These are phyloP conservation scores for Drosophila niveifrons DNA, from an alignment of 2,888 invertebrate genomes.

Conservation along the genomic window DNA sequence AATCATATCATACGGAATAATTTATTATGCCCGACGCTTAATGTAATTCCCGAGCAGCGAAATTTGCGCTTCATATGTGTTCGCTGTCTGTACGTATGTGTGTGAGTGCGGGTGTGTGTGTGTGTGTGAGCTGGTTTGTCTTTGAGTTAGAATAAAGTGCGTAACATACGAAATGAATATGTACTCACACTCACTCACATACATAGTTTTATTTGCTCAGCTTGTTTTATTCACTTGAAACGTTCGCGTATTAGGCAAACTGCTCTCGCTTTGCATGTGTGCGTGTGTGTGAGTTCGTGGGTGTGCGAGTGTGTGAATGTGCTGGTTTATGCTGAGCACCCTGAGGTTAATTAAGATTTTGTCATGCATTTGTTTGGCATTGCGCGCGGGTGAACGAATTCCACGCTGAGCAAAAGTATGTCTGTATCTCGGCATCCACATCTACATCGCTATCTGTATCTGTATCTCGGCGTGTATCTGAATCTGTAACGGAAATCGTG, in stretches of 20 bases:
- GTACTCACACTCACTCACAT: slow-evolving; percentile 27
- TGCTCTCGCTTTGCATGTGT: slow-evolving; percentile 8
- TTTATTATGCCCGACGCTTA: slow-evolving; percentile 80
- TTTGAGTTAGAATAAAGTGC: slow-evolving; percentile 77
- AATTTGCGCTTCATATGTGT: slow-evolving; percentile 51
- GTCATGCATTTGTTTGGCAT: slow-evolving; percentile 72
- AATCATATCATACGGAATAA: slow-evolving; percentile 81
- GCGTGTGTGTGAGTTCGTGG: slow-evolving; percentile 12
- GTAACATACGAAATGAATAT: slow-evolving; percentile 72
- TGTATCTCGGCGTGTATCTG: slow-evolving; percentile 3
- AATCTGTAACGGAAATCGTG: slow-evolving; percentile 5
- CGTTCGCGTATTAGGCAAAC: slow-evolving; percentile 58
- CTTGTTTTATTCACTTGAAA: slow-evolving; percentile 70
- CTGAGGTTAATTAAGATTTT: slow-evolving; percentile 79
- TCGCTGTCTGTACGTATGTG: slow-evolving; percentile 10
- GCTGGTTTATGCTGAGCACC: slow-evolving; percentile 68
- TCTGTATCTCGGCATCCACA: slow-evolving; percentile 15
- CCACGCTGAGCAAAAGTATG: slow-evolving; percentile 9
- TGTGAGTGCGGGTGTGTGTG: slow-evolving; percentile 17
- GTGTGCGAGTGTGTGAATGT: slow-evolving; percentile 28
- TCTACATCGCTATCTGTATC: slow-evolving; percentile 4
- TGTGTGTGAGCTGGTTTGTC: slow-evolving; percentile 56
- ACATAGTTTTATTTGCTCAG: slow-evolving; percentile 75
- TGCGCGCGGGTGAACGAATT: slow-evolving; percentile 43
- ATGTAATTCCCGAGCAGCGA: slow-evolving; percentile 76